These are phyloP conservation scores for Mystacornis crossleyi DNA, from an alignment of 2,113 vertebrate genomes.

Conservation along the genomic window DNA sequence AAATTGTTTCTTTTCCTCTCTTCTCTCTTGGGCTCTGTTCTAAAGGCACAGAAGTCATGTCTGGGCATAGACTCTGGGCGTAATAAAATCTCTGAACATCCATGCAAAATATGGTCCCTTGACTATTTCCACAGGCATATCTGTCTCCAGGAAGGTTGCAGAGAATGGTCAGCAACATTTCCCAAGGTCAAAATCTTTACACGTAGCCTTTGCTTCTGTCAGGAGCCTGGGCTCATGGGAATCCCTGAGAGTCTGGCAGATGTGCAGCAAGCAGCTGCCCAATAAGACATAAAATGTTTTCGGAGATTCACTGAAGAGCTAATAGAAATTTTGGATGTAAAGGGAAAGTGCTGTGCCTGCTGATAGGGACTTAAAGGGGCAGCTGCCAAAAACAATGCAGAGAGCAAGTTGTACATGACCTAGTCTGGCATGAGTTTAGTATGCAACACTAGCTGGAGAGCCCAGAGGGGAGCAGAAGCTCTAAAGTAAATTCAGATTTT, in stretches of 20 bases:
- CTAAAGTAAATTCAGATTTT: neutral
- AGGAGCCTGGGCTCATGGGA: neutral
- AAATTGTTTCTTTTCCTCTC: no score
- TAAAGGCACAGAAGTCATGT: no score
- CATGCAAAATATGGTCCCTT: no score
- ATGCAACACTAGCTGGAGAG: neutral
- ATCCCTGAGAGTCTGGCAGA: neutral
- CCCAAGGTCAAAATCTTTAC: neutral
- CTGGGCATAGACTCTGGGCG: no score
- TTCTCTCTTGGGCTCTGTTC: no score
- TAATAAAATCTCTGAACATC: no score
- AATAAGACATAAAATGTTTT: neutral
- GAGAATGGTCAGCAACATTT: no score
- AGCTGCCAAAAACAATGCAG: neutral
- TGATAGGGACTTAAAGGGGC: neutral
- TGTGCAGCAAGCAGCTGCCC: neutral
- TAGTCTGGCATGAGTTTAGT: neutral
- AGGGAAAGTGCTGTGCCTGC: neutral
- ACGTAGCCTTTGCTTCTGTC: neutral
- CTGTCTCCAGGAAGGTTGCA: no score
- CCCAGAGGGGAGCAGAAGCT: neutral
- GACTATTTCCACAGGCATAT: no score
- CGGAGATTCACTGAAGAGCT: neutral
- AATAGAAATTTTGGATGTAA: neutral
- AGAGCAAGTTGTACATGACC: neutral